Base-by-base conservation (phyloP, 2,888 invertebrate genomes). In the Pardosa pseudoannulata region DNA sequence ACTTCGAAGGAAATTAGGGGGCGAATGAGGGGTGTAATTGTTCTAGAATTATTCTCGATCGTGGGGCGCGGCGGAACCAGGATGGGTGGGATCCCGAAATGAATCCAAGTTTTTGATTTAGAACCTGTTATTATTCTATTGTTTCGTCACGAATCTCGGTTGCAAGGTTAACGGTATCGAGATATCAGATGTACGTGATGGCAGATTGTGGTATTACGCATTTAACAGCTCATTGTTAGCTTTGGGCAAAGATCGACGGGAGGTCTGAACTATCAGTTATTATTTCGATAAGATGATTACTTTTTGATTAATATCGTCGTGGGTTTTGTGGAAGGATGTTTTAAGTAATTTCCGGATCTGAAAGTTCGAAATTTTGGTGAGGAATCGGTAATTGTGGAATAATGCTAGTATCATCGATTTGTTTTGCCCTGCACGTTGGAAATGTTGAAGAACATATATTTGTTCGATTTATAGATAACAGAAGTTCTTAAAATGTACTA, bases 81-180 rank as follows among this genome's bases (percentile, higher is more conserved):
- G 31, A 70, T 70, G 70, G 70, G 41, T 70, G 70, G 65, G 39
- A 70, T 70, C 41, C 50, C 23, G 81, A 29, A 68, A 29, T 7
- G 41, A 72, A 73, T 67, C 19, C 29, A 31, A 31, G 16, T 56
- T 23, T 36, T 28, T 62, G 31, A 68, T 82, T 76, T 56, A 19
- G 32, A 76, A 39, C 36, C 29, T 46, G 27, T 28, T 36, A 71
- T 72, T 82, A 76, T 76, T 82, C 82, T 71, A 82, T 82, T 82
- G 82, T 82, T 82, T 82, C 82, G 41, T 82, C 82, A 76, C 82
- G 76, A 56, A 6, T 56, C 3, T 56, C 56, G 19, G 56, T 56
- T 56, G 19, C 23, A 56, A 56, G 56, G 56, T 56, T 56, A 56
- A 56, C 56, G 56, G 56, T 56, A 56, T 56, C 56, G 56, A 3